A percentile compares a stretch with the other conserved stretches of the same genome.
phyloP scores from a whole-genome alignment of 2,797 vertebrate species.

The Phaenicophaeus curvirostris region DNA sequence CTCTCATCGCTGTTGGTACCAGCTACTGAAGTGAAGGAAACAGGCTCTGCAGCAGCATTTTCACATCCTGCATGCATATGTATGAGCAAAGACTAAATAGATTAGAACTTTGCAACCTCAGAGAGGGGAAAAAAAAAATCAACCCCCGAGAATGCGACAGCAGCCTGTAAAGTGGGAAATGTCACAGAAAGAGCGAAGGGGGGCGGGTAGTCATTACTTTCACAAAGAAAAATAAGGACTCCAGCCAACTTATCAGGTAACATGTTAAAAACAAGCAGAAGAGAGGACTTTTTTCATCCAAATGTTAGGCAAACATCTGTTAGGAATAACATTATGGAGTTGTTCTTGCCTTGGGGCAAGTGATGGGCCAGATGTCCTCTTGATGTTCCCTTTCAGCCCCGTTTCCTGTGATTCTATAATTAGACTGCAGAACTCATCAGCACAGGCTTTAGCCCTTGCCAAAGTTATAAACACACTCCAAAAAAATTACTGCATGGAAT shows the following conservation, averaged over 20 bases:
- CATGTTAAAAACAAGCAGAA: neutral
- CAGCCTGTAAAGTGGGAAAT: neutral
- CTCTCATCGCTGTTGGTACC: neutral
- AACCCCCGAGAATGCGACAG: neutral
- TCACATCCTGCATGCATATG: slow-evolving; percentile 1
- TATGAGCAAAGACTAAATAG: slow-evolving; percentile 2
- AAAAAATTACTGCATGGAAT: neutral
- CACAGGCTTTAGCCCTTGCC: neutral
- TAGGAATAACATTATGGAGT: neutral
- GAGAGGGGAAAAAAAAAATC: neutral
- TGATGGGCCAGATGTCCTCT: slow-evolving; percentile 13
- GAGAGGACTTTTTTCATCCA: neutral
- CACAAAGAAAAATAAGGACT: neutral
- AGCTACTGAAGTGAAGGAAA: neutral
- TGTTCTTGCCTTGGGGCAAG: slow-evolving; percentile 6
- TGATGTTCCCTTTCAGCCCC: neutral
- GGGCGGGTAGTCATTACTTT: neutral
- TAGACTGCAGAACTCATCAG: neutral
- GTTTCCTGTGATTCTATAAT: neutral
- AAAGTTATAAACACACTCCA: neutral
- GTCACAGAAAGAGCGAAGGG: neutral
- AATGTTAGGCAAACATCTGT: neutral
- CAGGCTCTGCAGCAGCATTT: neutral
- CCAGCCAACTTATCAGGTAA: neutral
- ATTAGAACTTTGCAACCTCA: neutral